A percentile compares a stretch with the other conserved stretches of the same genome.
These are phyloP conservation scores for Aspiorhynchus laticeps DNA, from an alignment of 2,113 vertebrate species.

Conservation along the genomic window DNA sequence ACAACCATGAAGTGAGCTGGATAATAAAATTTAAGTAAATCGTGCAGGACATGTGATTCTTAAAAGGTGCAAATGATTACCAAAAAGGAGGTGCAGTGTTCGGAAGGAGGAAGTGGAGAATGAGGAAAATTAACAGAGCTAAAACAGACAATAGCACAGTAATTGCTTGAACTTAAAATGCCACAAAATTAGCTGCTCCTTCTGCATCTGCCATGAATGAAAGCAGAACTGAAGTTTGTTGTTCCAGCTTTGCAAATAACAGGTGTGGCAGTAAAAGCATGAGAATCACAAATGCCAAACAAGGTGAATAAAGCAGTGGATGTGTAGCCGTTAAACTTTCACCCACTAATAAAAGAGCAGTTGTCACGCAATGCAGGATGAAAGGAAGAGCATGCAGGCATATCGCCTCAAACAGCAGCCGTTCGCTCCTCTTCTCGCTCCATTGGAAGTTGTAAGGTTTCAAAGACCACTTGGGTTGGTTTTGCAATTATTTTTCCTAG, in stretches of 20 bases:
- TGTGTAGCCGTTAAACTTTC: constrained; percentile 10
- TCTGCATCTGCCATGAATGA: not conserved
- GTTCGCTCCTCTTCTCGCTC: constrained; percentile 8
- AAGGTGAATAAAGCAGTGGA: constrained; percentile 1
- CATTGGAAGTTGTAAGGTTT: constrained; percentile 39
- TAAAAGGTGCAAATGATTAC: constrained; percentile 45
- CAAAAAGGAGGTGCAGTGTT: constrained; percentile 22
- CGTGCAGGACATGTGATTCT: constrained; percentile 39
- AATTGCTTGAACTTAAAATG: constrained; percentile 8
- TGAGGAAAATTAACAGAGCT: constrained; percentile 49
- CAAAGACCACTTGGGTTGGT: constrained; percentile 35
- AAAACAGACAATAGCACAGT: not conserved
- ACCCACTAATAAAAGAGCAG: constrained; percentile 39
- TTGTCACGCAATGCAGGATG: constrained; percentile 49
- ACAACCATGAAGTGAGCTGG: constrained; percentile 38
- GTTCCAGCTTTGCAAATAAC: constrained; percentile 33
- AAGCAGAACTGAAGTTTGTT: constrained; percentile 13
- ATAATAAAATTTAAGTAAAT: constrained; percentile 56
- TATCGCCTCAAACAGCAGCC: constrained; percentile 26
- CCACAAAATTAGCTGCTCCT: not conserved
- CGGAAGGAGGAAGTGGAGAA: constrained; percentile 6
- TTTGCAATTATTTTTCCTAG: constrained; percentile 50
- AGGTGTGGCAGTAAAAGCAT: constrained; percentile 7
- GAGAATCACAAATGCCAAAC: not conserved
- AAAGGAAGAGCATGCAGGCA: constrained; percentile 43